A percentile compares a stretch with the other conserved stretches of the same genome.
Conservation (phyloP, 2,888 invertebrate genomes). For the Drosophila eohydei region DNA sequence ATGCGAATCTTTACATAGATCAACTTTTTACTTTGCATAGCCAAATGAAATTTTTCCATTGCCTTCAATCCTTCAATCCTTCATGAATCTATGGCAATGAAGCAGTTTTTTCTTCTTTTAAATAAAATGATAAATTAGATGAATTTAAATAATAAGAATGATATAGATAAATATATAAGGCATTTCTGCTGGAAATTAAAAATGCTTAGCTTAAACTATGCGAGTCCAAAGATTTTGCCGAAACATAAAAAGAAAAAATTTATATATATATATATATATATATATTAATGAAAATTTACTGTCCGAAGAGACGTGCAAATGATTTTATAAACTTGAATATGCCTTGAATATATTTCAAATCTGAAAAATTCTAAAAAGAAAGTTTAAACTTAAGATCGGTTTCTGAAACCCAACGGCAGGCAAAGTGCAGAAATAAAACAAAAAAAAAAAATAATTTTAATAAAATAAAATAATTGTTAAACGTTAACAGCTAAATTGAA, state of each 20-base stretch:
- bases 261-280: not conserved
- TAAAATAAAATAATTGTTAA: not conserved
- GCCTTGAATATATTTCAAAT: constrained; percentile 6
- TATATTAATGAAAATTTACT: constrained; percentile 1
- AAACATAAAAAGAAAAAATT: not conserved
- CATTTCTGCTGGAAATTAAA: constrained; percentile 1
- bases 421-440: constrained; percentile 6
- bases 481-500: constrained; percentile 3
- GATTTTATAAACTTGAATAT: constrained; percentile 8
- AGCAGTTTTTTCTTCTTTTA: not conserved
- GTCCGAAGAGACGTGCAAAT: not conserved
- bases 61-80: not conserved
- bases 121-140: constrained; percentile 1
- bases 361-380: not conserved
- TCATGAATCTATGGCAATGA: not conserved
- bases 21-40: not conserved
- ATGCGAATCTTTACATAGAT: not conserved
- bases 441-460: not conserved
- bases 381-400: constrained; percentile 11
- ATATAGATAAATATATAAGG: not conserved
- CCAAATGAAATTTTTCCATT: not conserved
- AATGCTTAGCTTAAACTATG: constrained; percentile 25
- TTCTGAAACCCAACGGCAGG: constrained; percentile 37
- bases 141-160: not conserved
- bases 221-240: constrained; percentile 38